Evolutionary conservation across 2,797 vertebrate genomes (phyloP), one percentile per base, ranked within the genome.

Genomic region (Echiichthys vipera): DNA sequence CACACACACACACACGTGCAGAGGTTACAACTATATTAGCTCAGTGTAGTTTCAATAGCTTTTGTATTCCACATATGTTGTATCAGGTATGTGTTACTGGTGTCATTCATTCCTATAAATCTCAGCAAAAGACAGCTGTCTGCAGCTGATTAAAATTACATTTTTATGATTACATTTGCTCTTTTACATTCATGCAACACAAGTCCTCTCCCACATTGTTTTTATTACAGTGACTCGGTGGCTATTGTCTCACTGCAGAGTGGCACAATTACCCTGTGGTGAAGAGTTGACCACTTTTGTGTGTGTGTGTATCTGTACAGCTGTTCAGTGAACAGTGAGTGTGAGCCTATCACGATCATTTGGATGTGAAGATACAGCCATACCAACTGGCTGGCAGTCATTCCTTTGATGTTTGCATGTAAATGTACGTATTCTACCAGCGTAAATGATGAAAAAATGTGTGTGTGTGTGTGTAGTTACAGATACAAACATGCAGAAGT

Each of bases 211-310:
- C 24, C 34, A n/a, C n/a, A 46, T 27, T 10, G 13, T 36, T 57
- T 47, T 56, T 54, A 45, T n/a, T 56, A 74, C 40, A 37, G 27
- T 22, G 37, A 29, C 29, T 25, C n/a, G n/a, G 3, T 40, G 50
- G 40, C 66, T 46, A 40, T 70, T 62, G 56, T 65, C 39, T 81
- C 36, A 42, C 15, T 71, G 68, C 18, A 22, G 56, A 58, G 54
- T 45, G 46, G 40, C 62, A 81, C 76, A 74, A 71, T 65, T 46
- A 62, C 22, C 54, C 62, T 42, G 39, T 1, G 29, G 64, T 55
- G 32, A 73, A 62, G 65, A 72, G 65, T 22, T 55, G 70, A 77
- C 73, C 57, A 63, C 55, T 36, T 61, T 11, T 10, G 45, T 29
- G 71, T 25, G 32, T 27, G 32, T 56, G 50, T 22, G 54, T 7